These are phyloP conservation scores for Eriocheir sinensis DNA, from an alignment of 1,140 invertebrate genomes.

Conservation along the genomic window DNA sequence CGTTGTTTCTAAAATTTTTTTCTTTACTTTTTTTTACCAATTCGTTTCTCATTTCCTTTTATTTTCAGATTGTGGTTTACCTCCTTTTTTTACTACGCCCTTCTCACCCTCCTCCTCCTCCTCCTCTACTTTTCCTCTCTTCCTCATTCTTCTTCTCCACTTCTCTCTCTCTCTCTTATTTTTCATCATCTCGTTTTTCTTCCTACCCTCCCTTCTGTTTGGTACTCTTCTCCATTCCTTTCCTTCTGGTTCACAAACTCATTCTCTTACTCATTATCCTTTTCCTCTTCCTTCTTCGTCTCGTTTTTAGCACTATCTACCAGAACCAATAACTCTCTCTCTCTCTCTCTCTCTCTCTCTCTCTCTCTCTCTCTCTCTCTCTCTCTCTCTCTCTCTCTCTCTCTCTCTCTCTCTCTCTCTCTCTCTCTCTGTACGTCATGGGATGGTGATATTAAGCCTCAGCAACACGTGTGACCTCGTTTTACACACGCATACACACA, in stretches of 20 bases:
- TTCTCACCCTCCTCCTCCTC: neutral
- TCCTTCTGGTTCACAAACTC: neutral
- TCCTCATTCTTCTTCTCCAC: neutral
- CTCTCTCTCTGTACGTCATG: neutral
- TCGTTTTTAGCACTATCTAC: neutral
- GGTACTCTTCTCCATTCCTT: neutral
- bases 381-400: neutral
- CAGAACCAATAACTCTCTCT: neutral
- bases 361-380: neutral
- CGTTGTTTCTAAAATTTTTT: too few relatives aligned
- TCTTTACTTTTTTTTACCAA: too few relatives aligned
- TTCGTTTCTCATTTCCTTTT: too few relatives aligned
- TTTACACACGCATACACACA: neutral
- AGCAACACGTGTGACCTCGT: neutral
- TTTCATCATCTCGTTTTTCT: neutral
- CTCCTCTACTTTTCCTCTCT: neutral
- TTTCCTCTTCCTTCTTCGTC: neutral
- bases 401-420: slow-evolving; percentile 40
- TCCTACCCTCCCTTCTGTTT: too few relatives aligned
- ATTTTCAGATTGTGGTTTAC: neutral
- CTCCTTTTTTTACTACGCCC: neutral
- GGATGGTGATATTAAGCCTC: neutral
- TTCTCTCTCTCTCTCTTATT: neutral
- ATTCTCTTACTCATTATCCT: neutral
- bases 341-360: neutral